Base-by-base conservation (phyloP, 2,113 vertebrate genomes). In the Aythya baeri region DNA sequence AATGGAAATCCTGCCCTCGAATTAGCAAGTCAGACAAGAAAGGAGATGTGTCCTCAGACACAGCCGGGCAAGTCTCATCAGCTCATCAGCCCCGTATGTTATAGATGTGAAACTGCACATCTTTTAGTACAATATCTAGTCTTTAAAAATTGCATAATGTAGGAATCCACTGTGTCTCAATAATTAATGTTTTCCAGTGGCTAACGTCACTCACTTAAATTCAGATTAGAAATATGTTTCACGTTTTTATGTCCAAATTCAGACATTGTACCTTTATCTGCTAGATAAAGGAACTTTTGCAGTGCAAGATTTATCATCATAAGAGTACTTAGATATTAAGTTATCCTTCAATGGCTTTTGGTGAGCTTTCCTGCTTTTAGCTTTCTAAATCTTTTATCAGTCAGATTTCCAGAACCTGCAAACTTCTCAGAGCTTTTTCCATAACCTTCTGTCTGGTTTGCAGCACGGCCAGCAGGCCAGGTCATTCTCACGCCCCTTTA, bases 1-100 rank as follows among this genome's bases (percentile, higher is more conserved):
- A 7, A 12, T 11, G 57, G 83, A 43, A 34, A 25, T 55, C 31
- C 57, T 82, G 70, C 34, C 36, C 23, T 21, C 44, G 1, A 11
- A 4, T 44, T 14, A 13, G 9, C 10, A 7, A 36, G 25, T 13
- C 38, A 17, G 27, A 25, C 23, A 6, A 76, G n/a, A 17, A 16
- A 9, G 14, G 14, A 18, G 74, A 43, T 3, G 7, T 6, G 14
- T 14, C 57, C 49, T 23, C 63, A 34, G 41, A 29, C 31, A 20
- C 25, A 3, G 4, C 5, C 2, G 13, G 43, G 13, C 18, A 26
- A 20, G 25, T 6, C 63, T 11, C 1, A 26, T 22, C 7, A 7
- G 26, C 63, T 11, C 1, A 26, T 22, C 7, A 7, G 26, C 10
- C 73, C 61, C 9, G 1, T 22, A 1, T 5, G 4, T 5, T n/a